A percentile compares a stretch with the other conserved stretches of the same genome.
These are phyloP conservation scores for Pseudochirops cupreus DNA, from an alignment of 2,797 vertebrate genomes.

Conservation along the genomic window DNA sequence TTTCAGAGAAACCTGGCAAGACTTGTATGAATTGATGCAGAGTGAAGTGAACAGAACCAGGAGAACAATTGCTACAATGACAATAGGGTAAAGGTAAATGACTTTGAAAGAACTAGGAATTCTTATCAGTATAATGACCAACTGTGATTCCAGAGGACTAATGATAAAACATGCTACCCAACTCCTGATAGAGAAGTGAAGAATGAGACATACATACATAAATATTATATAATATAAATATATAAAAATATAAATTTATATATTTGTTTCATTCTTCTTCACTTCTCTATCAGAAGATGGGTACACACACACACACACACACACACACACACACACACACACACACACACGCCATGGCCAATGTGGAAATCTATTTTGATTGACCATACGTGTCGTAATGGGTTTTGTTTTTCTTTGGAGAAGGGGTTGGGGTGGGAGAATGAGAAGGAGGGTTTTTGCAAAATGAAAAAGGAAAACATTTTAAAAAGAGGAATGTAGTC, in stretches of 20 bases:
- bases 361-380: background rate
- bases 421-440: background rate
- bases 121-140: background rate
- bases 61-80: background rate
- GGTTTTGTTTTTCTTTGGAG: background rate
- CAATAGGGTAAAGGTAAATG: background rate
- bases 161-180: background rate
- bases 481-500: background rate
- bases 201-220: background rate
- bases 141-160: background rate
- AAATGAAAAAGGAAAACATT: background rate
- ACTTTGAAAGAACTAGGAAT: background rate
- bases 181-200: background rate
- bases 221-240: too few relatives aligned
- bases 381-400: background rate
- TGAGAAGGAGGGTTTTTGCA: background rate
- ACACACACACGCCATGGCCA: background rate
- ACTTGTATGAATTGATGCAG: background rate
- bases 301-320: too few relatives aligned
- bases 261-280: background rate
- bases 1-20: background rate
- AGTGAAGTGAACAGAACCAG: background rate
- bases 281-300: background rate
- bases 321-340: too few relatives aligned
- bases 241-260: background rate